Evolutionary conservation across 1,140 invertebrate species (phyloP), one percentile per base, ranked within the genome.

Genomic region (Drosophila funebris): DNA sequence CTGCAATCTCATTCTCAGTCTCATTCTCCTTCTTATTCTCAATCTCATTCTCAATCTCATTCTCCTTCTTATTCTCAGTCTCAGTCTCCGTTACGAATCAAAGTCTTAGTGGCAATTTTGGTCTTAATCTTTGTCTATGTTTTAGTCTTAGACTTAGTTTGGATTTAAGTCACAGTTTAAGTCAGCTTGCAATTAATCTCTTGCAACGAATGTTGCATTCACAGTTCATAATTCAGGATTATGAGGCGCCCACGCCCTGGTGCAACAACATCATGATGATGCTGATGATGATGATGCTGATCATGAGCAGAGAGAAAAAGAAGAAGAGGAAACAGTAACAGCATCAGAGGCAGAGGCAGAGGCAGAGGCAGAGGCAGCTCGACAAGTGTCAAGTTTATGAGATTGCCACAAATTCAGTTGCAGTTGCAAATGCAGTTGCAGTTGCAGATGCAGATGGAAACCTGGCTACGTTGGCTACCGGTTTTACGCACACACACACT

Each of bases 381-480:
- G 39, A 29, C 60, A 64, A 70, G 60, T 70, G 58, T 70, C 67
- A 70, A 64, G 67, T 70, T 64, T 70, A 64, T 64, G 54, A 58
- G 33, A 39, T 33, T 48, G 43, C 24, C 18, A 16, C 53, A 61
- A 16, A 31, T 63, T 58, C 58, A 36, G 48, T 53, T 70, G 60
- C 67, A 63, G 27, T 37, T 63, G 50, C 18, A 50, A 14, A 20
- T 67, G 63, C 61, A 24, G 22, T 14, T 16, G 22, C 13, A 37
- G 37, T 33, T 69, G 58, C 50, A 64, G 39, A 41, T 64, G 46
- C 11, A 41, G 39, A 18, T 18, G 33, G n/a, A 36, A n/a, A 11
- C 11, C 13, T 16, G 4, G 22, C 2, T 24, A 24, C 22, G 24
- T 0, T 27, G 70, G 79, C 79, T 83, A 83, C 79, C 79, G 82